phyloP scores from a whole-genome alignment of 2,113 vertebrate species.

The Phaethon lepturus region DNA sequence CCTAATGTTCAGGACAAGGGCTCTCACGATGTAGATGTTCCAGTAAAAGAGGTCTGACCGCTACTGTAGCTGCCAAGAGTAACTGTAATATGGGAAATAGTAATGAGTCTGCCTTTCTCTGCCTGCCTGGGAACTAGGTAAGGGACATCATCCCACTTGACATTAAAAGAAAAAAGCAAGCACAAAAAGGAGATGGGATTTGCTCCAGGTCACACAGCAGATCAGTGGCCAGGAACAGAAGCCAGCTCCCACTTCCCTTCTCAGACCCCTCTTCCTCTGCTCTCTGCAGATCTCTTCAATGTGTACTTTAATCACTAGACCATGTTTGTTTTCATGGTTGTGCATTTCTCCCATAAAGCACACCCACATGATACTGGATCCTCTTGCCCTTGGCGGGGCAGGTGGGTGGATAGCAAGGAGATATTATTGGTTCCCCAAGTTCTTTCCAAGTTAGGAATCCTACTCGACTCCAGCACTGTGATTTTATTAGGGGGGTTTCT shows the following conservation, averaged over 20 bases:
- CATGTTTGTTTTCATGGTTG: background rate
- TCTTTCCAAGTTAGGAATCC: background rate
- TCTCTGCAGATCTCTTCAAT: background rate
- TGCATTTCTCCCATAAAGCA: background rate
- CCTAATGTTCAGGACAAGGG: background rate
- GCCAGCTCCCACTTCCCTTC: constrained; percentile 62
- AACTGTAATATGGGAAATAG: background rate
- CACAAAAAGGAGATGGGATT: constrained; percentile 33
- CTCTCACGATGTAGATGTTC: background rate
- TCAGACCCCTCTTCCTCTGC: constrained; percentile 8
- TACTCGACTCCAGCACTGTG: fast-evolving
- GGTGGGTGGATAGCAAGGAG: background rate
- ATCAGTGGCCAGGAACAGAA: constrained; percentile 56
- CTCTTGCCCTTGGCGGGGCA: background rate
- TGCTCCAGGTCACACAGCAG: constrained; percentile 38
- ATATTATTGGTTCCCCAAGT: background rate
- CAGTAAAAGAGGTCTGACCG: background rate
- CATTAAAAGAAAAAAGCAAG: background rate
- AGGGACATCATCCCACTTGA: background rate
- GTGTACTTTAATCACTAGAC: constrained; percentile 25
- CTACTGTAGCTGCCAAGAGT: background rate
- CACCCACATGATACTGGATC: constrained; percentile 2
- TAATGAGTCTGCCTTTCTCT: background rate
- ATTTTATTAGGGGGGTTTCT: background rate
- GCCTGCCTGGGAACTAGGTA: constrained; percentile 44